Evolutionary conservation across 1,140 invertebrate genomes (phyloP), one percentile per base, ranked within the genome.

Genomic region (Callitettix versicolor): DNA sequence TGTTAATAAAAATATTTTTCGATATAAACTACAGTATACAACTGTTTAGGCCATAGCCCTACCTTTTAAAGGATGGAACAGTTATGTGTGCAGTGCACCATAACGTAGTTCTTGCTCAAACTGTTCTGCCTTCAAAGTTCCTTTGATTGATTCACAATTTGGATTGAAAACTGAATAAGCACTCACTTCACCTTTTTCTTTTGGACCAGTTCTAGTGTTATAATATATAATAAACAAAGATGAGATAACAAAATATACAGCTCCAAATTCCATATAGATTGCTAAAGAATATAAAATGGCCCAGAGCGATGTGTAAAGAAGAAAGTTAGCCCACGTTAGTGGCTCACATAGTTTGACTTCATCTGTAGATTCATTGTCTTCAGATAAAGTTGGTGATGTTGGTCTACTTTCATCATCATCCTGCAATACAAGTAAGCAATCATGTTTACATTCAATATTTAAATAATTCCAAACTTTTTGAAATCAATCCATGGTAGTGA

Each of bases 101-200:
- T 78, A 87, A 48, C 76, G 68, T 53, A 97, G 79, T 73, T 96
- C 82, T 62, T 77, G 79, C 67, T 98, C 89, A 68, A 98, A 88
- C 65, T 98, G 90, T 68, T 97, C 91, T n/a, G 92, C 86, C 57
- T 89, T 93, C 1, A 98, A 72, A 1, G 94, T 92, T 14, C 95
- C 95, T 62, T 95, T 85, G 58, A 98, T 88, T 49, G 88, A 79
- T 67, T 91, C 79, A 73, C 89, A 98, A 64, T 95, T 84, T 58
- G 86, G 83, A 79, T 99, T 98, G 67, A 98, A 98, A 0, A 98
- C 95, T 52, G 94, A 98, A 69, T 98, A 99, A 0, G 95, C 94
- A 73, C 91, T 97, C 0, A 88, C 68, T 77, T 94, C 89, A 33
- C 82, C 82, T 41, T 68, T 69, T 53, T 76, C 80, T 66, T 78